These are phyloP conservation scores for Pseudorhombus dupliciocellatus DNA, from an alignment of 2,113 vertebrate genomes.

Conservation along the genomic window DNA sequence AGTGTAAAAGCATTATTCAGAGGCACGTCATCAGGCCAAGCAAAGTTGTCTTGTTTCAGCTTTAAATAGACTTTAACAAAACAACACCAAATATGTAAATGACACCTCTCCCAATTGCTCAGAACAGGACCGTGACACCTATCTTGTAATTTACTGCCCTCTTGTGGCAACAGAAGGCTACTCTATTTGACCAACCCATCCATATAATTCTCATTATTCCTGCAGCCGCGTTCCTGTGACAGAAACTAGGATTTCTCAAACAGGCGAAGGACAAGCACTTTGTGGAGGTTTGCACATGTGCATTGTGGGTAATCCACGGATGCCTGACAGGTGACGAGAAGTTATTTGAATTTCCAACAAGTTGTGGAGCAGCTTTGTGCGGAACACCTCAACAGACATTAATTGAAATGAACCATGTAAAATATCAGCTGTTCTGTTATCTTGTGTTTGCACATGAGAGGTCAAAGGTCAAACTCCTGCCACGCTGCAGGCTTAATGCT, in stretches of 20 bases:
- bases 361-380: too few species aligned
- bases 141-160: background rate
- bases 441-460: background rate
- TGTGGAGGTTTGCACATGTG: background rate
- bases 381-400: background rate
- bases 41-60: background rate
- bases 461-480: background rate
- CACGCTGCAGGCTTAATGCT: background rate
- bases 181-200: background rate
- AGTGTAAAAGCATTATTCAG: background rate
- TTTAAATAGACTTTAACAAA: background rate
- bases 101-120: background rate
- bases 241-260: background rate
- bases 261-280: background rate
- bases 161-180: background rate
- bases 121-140: background rate
- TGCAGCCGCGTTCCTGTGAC: background rate
- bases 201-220: background rate
- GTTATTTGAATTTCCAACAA: background rate
- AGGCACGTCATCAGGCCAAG: background rate
- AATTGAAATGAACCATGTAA: background rate
- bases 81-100: background rate
- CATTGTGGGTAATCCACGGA: background rate
- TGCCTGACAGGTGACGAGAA: background rate
- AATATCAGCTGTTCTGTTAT: background rate